Evolutionary conservation across 1,140 invertebrate species (phyloP), one percentile per base, ranked within the genome.

Genomic region (Bombus terrestris): DNA sequence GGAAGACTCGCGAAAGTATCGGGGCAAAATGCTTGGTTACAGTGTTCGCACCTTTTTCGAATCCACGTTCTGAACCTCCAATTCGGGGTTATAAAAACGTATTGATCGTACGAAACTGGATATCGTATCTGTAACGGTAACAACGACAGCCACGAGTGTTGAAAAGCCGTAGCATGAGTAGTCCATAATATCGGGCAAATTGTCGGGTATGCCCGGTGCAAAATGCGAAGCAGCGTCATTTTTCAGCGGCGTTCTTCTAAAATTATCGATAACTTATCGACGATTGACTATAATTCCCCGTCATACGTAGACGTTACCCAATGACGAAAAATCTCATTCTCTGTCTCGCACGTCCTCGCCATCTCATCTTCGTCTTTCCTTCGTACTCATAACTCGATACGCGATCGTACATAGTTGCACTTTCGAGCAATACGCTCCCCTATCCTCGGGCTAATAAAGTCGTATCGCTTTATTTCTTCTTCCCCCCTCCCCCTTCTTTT

Each of bases 191-290:
- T 82, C 71, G 84, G 83, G 87, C 86, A 93, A 94, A 94, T 94
- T 93, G 91, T 93, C 86, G 92, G 90, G 88, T 93, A 88, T 78
- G 87, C 69, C 69, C 80, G 73, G 83, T 77, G 86, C 86, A 85
- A 81, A 81, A 83, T 82, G 86, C 81, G 85, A 76, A 68, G 72
- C 83, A 57, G 83, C 92, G 89, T 92, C 86, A 90, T 87, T 89
- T 92, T 86, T 91, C 88, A 81, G 73, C 92, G 90, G 86, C 87
- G 85, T 90, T 92, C 90, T 93, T 93, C 89, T 88, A 91, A 93
- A 93, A 93, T 92, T 85, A 88, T 90, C 92, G 92, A 93, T 93
- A 93, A 93, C 92, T 93, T 91, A 93, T 92, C 92, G 92, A 82
- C 90, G 86, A 93, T 93, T 91, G 88, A 78, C 90, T 84, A 81